phyloP scores from a whole-genome alignment of 2,888 invertebrate genomes.

The Drosophila ustulata region DNA sequence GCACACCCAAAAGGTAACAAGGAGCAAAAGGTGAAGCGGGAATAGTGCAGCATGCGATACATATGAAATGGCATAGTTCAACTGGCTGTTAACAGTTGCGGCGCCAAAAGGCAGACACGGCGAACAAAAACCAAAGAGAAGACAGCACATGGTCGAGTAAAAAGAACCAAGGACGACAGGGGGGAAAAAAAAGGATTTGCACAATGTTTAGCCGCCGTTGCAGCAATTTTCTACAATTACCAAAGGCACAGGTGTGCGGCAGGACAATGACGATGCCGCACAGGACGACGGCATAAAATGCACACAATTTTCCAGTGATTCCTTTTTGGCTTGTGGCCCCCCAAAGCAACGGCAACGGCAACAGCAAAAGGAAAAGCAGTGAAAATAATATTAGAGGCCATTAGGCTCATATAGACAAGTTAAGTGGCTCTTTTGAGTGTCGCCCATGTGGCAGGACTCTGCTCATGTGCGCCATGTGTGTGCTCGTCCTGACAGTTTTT shows the following conservation, averaged over 20 bases:
- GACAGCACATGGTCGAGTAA: slow-evolving; percentile 33
- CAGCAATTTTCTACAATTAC: slow-evolving; percentile 83
- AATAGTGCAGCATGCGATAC: slow-evolving; percentile 74
- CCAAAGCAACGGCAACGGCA: slow-evolving; percentile 7
- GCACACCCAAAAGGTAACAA: slow-evolving; percentile 47
- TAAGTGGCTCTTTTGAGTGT: slow-evolving; percentile 84
- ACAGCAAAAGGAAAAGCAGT: slow-evolving; percentile 59
- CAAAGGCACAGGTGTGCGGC: slow-evolving; percentile 63
- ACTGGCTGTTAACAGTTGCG: slow-evolving; percentile 82
- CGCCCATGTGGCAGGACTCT: slow-evolving; percentile 24
- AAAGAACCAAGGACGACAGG: slow-evolving; percentile 1
- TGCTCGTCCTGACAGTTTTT: slow-evolving; percentile 64
- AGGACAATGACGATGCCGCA: slow-evolving; percentile 43
- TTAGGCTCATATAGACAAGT: slow-evolving; percentile 85
- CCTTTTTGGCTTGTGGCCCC: slow-evolving; percentile 44
- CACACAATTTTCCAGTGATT: slow-evolving; percentile 79
- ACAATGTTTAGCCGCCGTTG: slow-evolving; percentile 78
- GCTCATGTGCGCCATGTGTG: slow-evolving; percentile 56
- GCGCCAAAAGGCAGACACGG: slow-evolving; percentile 71
- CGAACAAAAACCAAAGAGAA: slow-evolving; percentile 27
- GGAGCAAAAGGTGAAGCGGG: slow-evolving; percentile 66
- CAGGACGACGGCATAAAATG: slow-evolving; percentile 76
- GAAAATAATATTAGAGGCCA: slow-evolving; percentile 84
- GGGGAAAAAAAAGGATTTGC: slow-evolving; percentile 74
- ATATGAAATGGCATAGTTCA: slow-evolving; percentile 79